A percentile compares a stretch with the other conserved stretches of the same genome.
Conservation (phyloP, 2,797 vertebrate genomes). For the Falco berigora region DNA sequence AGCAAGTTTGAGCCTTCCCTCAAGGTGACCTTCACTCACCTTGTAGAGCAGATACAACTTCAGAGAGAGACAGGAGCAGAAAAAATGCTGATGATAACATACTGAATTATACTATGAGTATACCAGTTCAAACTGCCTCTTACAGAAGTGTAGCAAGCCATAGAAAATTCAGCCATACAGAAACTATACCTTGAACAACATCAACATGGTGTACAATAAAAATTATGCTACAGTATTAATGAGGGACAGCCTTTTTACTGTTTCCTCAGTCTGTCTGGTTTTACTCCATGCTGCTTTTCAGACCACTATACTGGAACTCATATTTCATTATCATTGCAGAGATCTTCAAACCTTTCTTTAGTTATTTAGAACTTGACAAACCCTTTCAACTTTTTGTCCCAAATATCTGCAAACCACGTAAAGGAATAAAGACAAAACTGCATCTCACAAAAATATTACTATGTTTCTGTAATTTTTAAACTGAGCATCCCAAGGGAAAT, state of each 20-base stretch:
- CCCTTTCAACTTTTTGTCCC: neutral
- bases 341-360: neutral
- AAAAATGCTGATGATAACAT: neutral
- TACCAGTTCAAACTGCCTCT: neutral
- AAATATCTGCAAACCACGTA: neutral
- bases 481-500: neutral
- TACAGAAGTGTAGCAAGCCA: neutral
- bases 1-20: neutral
- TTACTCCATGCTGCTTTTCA: neutral
- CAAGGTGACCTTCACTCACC: neutral
- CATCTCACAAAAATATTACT: constrained; percentile 18
- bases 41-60: neutral
- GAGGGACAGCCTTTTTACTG: neutral
- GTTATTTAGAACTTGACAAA: neutral
- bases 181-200: neutral
- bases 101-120: neutral
- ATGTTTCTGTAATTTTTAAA: constrained; percentile 27
- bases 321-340: neutral
- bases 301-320: neutral
- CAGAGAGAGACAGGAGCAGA: neutral
- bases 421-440: neutral
- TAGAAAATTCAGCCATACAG: neutral
- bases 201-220: neutral
- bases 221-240: neutral
- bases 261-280: neutral